Percentiles rank a stretch among this genome's conserved stretches.
phyloP scores from a whole-genome alignment of 2,888 invertebrate genomes.

The Dermolepida albohirtum region DNA sequence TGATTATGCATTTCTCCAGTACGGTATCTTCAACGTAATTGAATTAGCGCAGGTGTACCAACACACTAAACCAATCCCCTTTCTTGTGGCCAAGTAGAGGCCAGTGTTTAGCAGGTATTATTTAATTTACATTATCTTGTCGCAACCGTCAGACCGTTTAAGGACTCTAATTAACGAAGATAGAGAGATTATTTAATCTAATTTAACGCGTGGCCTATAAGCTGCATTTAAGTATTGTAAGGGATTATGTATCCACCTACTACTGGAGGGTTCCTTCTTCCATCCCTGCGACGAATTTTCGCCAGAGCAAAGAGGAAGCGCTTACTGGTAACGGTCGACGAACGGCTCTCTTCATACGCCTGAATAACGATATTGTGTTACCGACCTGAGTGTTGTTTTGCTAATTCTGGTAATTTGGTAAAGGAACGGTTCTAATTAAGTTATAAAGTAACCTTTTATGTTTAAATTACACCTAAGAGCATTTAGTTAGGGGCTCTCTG shows the following conservation, averaged over 20 bases:
- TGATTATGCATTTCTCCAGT: conserved; percentile 21
- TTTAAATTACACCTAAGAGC: conserved; percentile 38
- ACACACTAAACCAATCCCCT: conserved; percentile 15
- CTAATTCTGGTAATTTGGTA: conserved; percentile 38
- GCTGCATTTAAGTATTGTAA: conserved; percentile 57
- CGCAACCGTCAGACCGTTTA: conserved; percentile 54
- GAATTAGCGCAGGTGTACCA: conserved; percentile 16
- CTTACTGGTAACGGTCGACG: background rate
- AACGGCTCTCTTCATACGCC: conserved; percentile 3
- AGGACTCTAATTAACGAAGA: conserved; percentile 60
- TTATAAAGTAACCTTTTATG: conserved; percentile 42
- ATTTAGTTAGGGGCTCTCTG: conserved; percentile 19
- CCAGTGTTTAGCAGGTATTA: conserved; percentile 57
- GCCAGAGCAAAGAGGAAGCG: background rate
- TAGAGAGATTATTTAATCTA: conserved; percentile 61
- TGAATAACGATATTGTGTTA: conserved; percentile 35
- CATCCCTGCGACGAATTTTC: background rate
- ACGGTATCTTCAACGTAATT: conserved; percentile 21
- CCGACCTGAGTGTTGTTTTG: conserved; percentile 36
- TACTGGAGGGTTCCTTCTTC: too few relatives aligned
- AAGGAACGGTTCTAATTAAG: conserved; percentile 33
- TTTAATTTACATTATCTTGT: conserved; percentile 62
- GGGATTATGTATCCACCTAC: conserved; percentile 44
- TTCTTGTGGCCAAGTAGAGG: conserved; percentile 29
- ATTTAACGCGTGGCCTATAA: conserved; percentile 62